phyloP scores from a whole-genome alignment of 1,140 invertebrate species.

The Cydia amplana region DNA sequence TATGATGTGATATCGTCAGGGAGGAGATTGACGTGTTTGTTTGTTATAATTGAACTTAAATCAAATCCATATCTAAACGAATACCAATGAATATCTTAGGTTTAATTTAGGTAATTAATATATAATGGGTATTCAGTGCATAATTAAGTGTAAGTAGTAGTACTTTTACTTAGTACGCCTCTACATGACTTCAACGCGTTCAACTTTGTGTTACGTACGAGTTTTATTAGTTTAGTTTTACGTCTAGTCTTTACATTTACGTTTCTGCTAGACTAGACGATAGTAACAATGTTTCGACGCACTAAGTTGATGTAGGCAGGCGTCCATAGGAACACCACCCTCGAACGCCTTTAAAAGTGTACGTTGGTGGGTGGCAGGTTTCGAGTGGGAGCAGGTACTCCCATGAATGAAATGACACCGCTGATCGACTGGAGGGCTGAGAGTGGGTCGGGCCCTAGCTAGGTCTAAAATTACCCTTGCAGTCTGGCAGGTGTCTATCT shows the following conservation, averaged over 20 bases:
- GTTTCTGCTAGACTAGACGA: no score
- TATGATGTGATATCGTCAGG: no score
- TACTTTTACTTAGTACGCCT: background rate
- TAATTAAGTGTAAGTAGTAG: background rate
- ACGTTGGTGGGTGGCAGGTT: constrained; percentile 13
- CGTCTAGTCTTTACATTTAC: background rate
- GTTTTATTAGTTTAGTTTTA: background rate
- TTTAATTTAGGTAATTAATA: no score
- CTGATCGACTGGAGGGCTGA: constrained; percentile 21
- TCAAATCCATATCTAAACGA: no score
- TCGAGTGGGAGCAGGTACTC: constrained; percentile 23
- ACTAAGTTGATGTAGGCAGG: background rate
- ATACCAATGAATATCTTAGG: no score
- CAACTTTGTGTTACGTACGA: background rate
- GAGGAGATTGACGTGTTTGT: no score
- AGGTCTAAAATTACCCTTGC: constrained; percentile 21
- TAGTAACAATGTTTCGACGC: background rate
- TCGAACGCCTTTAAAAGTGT: constrained; percentile 22
- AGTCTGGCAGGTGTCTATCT: background rate
- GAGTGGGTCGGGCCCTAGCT: constrained; percentile 1
- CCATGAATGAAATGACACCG: constrained; percentile 29
- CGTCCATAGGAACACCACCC: constrained; percentile 3
- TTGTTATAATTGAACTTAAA: no score
- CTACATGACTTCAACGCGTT: background rate
- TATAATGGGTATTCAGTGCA: no score